Percentiles rank a stretch among this genome's conserved stretches.
Evolutionary conservation across 2,113 vertebrate species (phyloP).

Genomic region (Psittacula cyanocephala): DNA sequence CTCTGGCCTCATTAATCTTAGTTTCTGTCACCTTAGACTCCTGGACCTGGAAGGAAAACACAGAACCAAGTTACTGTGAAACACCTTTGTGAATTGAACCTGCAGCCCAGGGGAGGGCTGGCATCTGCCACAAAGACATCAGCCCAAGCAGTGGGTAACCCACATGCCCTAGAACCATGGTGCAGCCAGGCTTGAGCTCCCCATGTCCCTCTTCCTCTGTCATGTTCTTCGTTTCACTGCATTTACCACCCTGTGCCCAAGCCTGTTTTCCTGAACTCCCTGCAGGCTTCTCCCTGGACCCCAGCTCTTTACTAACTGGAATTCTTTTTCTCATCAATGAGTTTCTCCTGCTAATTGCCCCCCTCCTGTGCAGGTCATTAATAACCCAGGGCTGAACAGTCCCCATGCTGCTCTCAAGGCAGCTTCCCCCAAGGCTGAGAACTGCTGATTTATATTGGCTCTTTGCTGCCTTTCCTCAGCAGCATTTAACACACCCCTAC

Average conservation of each 20-base stretch:
- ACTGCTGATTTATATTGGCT: background rate
- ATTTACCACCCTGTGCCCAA: background rate
- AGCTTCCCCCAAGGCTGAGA: background rate
- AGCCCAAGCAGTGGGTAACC: background rate
- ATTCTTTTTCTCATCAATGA: background rate
- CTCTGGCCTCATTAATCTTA: slow-evolving; percentile 90
- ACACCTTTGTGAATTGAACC: background rate
- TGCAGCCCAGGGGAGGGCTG: background rate
- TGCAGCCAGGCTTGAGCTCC: background rate
- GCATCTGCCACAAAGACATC: rapidly evolving
- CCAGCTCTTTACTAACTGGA: background rate
- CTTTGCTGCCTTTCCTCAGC: background rate
- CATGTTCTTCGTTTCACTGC: background rate
- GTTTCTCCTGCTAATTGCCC: background rate
- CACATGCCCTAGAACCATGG: rapidly evolving
- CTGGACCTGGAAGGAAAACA: slow-evolving; percentile 82
- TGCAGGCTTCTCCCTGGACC: background rate
- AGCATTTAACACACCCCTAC: background rate
- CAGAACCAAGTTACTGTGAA: background rate
- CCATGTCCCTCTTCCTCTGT: background rate
- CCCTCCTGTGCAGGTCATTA: background rate
- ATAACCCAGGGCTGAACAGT: background rate
- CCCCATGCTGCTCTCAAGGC: background rate
- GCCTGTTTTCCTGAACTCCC: background rate
- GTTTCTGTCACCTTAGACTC: slow-evolving; percentile 88